Evolutionary conservation across 2,888 invertebrate species (phyloP).

Genomic region (Ornithoptera priamus): DNA sequence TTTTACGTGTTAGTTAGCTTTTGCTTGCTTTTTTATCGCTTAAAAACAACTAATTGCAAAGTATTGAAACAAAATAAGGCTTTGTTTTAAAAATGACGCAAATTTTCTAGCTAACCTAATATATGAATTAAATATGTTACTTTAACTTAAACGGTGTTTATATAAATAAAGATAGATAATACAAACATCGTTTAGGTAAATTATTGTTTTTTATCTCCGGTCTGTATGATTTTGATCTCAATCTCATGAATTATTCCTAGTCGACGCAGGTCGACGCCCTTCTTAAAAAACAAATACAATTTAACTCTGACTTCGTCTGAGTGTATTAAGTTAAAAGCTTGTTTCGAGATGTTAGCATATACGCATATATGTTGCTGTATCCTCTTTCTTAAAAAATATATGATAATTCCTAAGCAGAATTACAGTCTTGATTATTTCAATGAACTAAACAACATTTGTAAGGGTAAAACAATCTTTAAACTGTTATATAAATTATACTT

Average conservation of each 20-base stretch:
- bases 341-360: slow-evolving; percentile 7
- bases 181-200: background rate
- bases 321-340: slow-evolving; percentile 19
- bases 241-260: slow-evolving; percentile 18
- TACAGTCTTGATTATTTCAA: background rate
- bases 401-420: slow-evolving; percentile 9
- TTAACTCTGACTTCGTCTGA: slow-evolving; percentile 16
- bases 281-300: slow-evolving; percentile 16
- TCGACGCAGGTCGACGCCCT: slow-evolving; percentile 4
- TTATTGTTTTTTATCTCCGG: background rate
- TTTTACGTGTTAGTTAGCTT: too few relatives aligned
- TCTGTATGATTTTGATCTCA: slow-evolving; percentile 9
- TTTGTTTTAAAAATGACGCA: too few relatives aligned
- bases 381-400: background rate
- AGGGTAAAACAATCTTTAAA: too few relatives aligned
- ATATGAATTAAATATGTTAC: too few relatives aligned
- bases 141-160: background rate
- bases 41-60: too few relatives aligned
- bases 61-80: too few relatives aligned
- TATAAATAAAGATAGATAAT: background rate
- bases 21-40: too few relatives aligned
- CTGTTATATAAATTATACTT: too few relatives aligned
- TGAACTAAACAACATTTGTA: too few relatives aligned
- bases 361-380: background rate
- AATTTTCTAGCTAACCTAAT: too few relatives aligned